Conservation (phyloP, 2,113 vertebrate genomes). For the Gnathonemus echidnorhynchus region DNA sequence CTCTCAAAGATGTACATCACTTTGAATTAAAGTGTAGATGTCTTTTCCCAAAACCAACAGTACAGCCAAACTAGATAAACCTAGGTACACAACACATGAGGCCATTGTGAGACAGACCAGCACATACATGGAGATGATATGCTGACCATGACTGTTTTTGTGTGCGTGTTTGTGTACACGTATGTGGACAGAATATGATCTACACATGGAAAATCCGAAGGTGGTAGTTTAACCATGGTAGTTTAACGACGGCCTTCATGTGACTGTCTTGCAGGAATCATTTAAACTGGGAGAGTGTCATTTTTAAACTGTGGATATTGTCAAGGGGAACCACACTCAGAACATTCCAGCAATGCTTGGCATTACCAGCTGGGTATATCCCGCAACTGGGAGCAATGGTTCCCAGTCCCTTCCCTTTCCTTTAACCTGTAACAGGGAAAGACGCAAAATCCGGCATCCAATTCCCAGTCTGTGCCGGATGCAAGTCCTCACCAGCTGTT, state of each 20-base stretch:
- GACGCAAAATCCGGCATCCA: background rate
- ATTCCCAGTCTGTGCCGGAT: background rate
- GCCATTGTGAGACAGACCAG: background rate
- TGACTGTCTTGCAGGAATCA: background rate
- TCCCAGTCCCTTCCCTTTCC: background rate
- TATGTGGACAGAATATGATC: background rate
- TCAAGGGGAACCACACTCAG: background rate
- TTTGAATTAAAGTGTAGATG: background rate
- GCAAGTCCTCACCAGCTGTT: background rate
- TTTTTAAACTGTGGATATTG: background rate
- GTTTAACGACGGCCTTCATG: background rate
- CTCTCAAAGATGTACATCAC: background rate
- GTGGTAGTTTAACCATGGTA: background rate
- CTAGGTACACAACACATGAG: background rate
- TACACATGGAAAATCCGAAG: background rate
- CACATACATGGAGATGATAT: background rate
- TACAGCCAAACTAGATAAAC: background rate
- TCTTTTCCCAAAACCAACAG: background rate
- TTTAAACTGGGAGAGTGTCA: background rate
- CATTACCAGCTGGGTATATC: background rate
- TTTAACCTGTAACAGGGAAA: background rate
- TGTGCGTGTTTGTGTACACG: background rate
- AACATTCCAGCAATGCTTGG: background rate
- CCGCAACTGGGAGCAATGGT: background rate
- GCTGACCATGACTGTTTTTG: background rate